Conservation (phyloP, 2,888 invertebrate genomes). For the Drosophila phalerata region DNA sequence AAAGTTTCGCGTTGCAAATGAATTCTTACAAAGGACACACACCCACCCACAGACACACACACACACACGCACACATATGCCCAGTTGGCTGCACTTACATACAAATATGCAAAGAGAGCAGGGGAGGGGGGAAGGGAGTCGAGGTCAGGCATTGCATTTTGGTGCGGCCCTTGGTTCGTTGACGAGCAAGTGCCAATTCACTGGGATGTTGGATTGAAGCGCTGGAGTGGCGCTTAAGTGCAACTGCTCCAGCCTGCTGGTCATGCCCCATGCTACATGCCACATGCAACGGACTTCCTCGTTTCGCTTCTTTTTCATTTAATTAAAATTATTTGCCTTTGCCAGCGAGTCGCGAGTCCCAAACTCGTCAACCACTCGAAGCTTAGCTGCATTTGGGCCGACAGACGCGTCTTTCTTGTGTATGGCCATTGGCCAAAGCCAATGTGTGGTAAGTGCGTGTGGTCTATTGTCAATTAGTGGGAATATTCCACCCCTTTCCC, state of each 20-base stretch:
- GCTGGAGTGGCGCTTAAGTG: constrained; percentile 78
- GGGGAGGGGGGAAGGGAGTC: background rate
- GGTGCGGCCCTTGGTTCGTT: constrained; percentile 75
- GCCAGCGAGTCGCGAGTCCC: constrained; percentile 44
- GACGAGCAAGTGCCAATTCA: constrained; percentile 77
- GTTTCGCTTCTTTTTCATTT: constrained; percentile 76
- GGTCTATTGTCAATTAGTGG: constrained; percentile 75
- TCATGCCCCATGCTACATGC: constrained; percentile 10
- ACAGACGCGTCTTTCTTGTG: constrained; percentile 36
- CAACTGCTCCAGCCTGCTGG: constrained; percentile 45
- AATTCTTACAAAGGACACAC: constrained; percentile 77
- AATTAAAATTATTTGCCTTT: constrained; percentile 78
- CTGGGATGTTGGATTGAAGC: constrained; percentile 72
- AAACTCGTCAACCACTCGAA: constrained; percentile 51
- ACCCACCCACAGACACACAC: constrained; percentile 35
- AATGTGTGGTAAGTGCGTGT: constrained; percentile 61
- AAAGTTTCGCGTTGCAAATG: constrained; percentile 78
- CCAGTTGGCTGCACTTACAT: constrained; percentile 46
- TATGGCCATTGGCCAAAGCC: constrained; percentile 24
- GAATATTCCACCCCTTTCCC: constrained; percentile 1
- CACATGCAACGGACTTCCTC: constrained; percentile 24
- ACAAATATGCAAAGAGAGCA: constrained; percentile 9
- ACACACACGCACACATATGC: constrained; percentile 28
- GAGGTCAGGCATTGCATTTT: constrained; percentile 65
- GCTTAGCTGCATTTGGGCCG: constrained; percentile 61